Evolutionary conservation across 2,888 invertebrate genomes (phyloP).

Genomic region (Abrostola tripartita): DNA sequence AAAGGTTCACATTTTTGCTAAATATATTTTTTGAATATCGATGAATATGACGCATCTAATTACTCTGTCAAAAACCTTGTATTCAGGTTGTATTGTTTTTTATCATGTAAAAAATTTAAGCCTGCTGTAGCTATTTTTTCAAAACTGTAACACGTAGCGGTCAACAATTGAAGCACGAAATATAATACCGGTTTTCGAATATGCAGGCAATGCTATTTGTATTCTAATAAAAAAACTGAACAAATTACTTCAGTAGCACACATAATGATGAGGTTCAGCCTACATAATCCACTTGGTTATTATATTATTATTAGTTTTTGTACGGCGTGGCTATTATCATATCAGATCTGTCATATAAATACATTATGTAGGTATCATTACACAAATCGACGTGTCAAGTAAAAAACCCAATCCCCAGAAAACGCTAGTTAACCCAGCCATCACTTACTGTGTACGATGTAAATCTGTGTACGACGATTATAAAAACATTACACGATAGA

Average conservation of each 20-base stretch:
- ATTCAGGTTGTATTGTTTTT: too few species aligned
- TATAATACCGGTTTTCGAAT: too few species aligned
- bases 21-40: too few species aligned
- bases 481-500: slow-evolving; percentile 85
- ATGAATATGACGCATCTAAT: too few species aligned
- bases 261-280: neutral
- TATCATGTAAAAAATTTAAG: too few species aligned
- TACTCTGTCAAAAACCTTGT: too few species aligned
- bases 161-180: too few species aligned
- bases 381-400: slow-evolving; percentile 22
- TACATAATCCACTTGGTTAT: slow-evolving; percentile 12
- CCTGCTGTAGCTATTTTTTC: too few species aligned
- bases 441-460: slow-evolving; percentile 64
- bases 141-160: too few species aligned
- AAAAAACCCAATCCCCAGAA: slow-evolving; percentile 31
- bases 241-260: slow-evolving; percentile 10
- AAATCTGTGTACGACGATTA: slow-evolving; percentile 78
- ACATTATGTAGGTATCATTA: slow-evolving; percentile 20
- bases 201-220: neutral
- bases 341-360: slow-evolving; percentile 25
- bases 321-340: slow-evolving; percentile 10
- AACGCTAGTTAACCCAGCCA: slow-evolving; percentile 35
- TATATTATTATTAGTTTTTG: slow-evolving; percentile 23
- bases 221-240: slow-evolving; percentile 1
- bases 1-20: too few species aligned